Base-by-base conservation (phyloP, 2,797 vertebrate genomes). In the Momotus momota region DNA sequence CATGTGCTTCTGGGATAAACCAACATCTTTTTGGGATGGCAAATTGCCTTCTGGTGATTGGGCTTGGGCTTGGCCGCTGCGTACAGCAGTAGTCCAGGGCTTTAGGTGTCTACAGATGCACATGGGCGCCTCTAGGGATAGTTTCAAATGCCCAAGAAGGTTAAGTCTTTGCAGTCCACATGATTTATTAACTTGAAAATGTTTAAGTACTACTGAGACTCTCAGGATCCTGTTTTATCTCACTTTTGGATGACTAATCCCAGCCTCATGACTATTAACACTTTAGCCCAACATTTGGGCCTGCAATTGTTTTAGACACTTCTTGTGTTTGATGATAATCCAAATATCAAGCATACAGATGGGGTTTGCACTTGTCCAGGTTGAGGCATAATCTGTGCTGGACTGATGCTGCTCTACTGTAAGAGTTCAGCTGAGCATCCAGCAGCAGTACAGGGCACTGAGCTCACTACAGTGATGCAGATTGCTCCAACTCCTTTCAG, bases 11-110 rank as follows among this genome's bases (percentile, higher is more conserved):
- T 12, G 23, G 64, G 35, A 23, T 55, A 66, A 71, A 65, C 26
- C 1, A 12, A 19, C 29, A 21, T 2, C 27, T 51, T 46, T 60
- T 23, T 48, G 49, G 1, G 0, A 23, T 33, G 29, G 40, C 31
- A 48, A 43, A 58, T 40, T 33, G 18, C 5, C 6, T 49, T 51
- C 62, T 57, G 29, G 16, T 60, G 65, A 10, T 11, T 6, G 2
- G 35, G 29, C 19, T 58, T 43, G 54, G 41, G 11, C 49, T 72
- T 10, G 10, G 46, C 20, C 49, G 41, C 23, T 72, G 14, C 31
- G 71, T 46, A 57, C 9, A 67, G 54, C 35, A 81, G 55, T 3
- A 5, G 61, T 52, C n/a, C 26, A 18, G 19, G 41, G 35, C 21
- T 78, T 45, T 35, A 10, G 27, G 25, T 61, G 23, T 8, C 23